Evolutionary conservation across 1,140 invertebrate genomes (phyloP), one percentile per base, ranked within the genome.

Genomic region (Solenopsis fugax): DNA sequence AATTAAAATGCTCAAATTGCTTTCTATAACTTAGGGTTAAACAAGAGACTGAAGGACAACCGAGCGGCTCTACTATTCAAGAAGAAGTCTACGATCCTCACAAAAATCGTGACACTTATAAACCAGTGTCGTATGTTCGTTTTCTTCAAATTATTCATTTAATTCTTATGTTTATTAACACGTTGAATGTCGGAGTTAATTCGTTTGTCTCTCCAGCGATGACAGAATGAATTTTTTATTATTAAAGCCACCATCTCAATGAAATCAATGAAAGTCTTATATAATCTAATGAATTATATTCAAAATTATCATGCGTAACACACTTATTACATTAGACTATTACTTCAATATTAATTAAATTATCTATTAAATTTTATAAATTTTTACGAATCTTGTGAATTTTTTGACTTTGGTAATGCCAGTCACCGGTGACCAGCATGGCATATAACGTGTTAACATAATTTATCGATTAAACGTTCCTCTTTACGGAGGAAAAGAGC

Each of bases 11-110:
- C 4, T 76, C 21, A 21, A 56, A 56, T 56, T 56, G n/a, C 7
- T 34, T 29, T 29, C 0, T 56, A 56, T 21, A 62, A 29, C 13
- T 34, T 62, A 62, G 58, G 58, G 10, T 4, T 60, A 7, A 60
- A 29, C 64, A 21, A 21, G 64, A 67, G 9, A 37, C 1, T n/a
- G 64, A 71, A 48, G n/a, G 45, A 52, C 50, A n/a, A 48, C 5
- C 52, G 0, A 37, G 7, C 4, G 24, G 71, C 5, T 4, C 10
- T 24, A 0, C 18, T 1, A 4, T 18, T n/a, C 24, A 77, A 12
- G 65, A 24, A 3, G 65, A 73, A 13, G 5, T 21, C 4, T 88
- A 90, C 34, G 69, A 90, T 69, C 87, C 89, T 73, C 81, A 87
- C 34, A 34, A 48, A 7, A 37, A 87, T 60, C 85, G 87, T 16